Evolutionary conservation across 1,140 invertebrate genomes (phyloP), one percentile per base, ranked within the genome.

Genomic region (Drosophila grimshawi): DNA sequence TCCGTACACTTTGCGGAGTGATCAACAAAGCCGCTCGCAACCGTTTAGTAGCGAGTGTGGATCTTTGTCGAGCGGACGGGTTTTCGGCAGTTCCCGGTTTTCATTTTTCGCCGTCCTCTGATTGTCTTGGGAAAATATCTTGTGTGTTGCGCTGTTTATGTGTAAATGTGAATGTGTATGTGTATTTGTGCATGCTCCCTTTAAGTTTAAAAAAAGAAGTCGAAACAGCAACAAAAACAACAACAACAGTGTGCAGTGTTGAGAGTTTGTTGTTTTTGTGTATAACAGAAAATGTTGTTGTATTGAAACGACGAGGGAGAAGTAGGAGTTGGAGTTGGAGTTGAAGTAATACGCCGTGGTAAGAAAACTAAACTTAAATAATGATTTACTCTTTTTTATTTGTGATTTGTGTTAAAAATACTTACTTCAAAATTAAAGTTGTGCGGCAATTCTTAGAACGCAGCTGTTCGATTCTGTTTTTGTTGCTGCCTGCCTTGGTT

Each of bases 161-260:
- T 19, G n/a, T 37, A 49, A 45, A 43, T 56, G 48, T 37, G 46
- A 49, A 52, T 75, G 48, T 73, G 57, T 48, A 52, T 75, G 48
- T 73, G 57, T 48, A 29, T 67, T 27, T 60, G 57, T 72, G 53
- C 64, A 32, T 77, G 63, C 57, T 72, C 78, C 70, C 76, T 80
- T 80, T 70, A 77, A 88, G 85, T 88, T 88, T 88, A 89, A 65
- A 88, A 86, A 88, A 89, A 88, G 82, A 89, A 89, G 85, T 88
- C 35, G 59, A 82, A 71, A 74, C 66, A 80, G 53, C 66, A 79
- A 65, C 59, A 64, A 27, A 46, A 60, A 66, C 46, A 65, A 57
- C 70, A 62, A 79, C 65, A 81, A 41, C 52, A 55, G 27, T 30
- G 62, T 57, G 49, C 45, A 55, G 57, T 75, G 46, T 51, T 45